Conservation (phyloP, 2,888 invertebrate genomes). For the Lasioglossum lativentre region DNA sequence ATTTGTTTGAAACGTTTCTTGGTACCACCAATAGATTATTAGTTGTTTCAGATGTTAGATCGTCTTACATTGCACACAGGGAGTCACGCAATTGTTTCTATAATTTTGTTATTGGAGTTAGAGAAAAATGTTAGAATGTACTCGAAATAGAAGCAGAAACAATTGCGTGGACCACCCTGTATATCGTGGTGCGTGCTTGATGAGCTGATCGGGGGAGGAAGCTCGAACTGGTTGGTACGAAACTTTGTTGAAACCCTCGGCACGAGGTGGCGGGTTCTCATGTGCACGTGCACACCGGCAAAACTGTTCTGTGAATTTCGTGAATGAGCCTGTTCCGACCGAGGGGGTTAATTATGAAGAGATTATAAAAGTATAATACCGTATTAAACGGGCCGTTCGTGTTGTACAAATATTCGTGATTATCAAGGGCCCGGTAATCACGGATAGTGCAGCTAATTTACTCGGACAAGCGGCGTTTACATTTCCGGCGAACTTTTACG, state of each 20-base stretch:
- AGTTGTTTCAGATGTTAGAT: neutral
- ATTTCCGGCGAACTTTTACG: neutral
- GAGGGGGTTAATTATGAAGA: conserved; percentile 41
- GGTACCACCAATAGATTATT: neutral
- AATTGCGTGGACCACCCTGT: neutral
- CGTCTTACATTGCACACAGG: neutral
- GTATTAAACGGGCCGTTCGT: conserved; percentile 8
- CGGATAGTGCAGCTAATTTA: conserved; percentile 5
- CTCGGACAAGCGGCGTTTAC: neutral
- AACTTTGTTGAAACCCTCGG: conserved; percentile 60
- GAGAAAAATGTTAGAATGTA: neutral
- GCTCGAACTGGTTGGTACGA: conserved; percentile 72
- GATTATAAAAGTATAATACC: conserved; percentile 33
- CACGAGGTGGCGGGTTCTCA: conserved; percentile 20
- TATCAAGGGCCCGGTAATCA: conserved; percentile 8
- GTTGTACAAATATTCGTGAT: conserved; percentile 17
- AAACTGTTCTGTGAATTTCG: conserved; percentile 45
- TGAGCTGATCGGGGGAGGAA: conserved; percentile 57
- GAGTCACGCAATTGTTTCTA: neutral
- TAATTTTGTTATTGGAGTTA: neutral
- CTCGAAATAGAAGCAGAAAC: conserved; percentile 4
- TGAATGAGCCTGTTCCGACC: conserved; percentile 28
- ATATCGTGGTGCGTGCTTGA: conserved; percentile 71
- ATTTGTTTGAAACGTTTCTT: neutral
- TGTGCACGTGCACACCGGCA: conserved; percentile 34